Evolutionary conservation across 2,113 vertebrate genomes (phyloP), one percentile per base, ranked within the genome.

Genomic region (Mesembrinibis cayennensis): DNA sequence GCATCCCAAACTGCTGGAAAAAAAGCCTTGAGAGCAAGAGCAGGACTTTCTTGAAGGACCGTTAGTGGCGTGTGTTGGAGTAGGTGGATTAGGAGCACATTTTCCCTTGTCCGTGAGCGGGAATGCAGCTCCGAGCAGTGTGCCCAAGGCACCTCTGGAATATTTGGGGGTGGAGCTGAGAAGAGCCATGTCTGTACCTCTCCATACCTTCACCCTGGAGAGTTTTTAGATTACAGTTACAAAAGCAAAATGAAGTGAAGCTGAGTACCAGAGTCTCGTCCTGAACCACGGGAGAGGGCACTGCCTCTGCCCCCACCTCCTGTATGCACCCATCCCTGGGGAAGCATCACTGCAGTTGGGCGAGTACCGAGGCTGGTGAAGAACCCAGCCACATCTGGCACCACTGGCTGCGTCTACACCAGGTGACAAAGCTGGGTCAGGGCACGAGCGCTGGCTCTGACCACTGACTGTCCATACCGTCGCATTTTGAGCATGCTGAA

Each of bases 281-380:
- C 10, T 0, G 0, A 40, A 45, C 25, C 25, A 27, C 1, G 2
- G 21, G 30, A 65, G 36, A n/a, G 21, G 29, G 34, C 20, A 7
- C 12, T 61, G 62, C 17, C 8, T 69, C 42, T 77, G 22, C 9
- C 34, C 19, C 26, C 22, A 55, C 8, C 36, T 61, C 10, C 23
- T 73, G 29, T n/a, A 32, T 1, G 3, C 40, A 30, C 7, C 11
- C 13, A 11, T n/a, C 16, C 34, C 21, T 40, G 19, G 34, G 55
- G 36, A 79, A 67, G 8, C 29, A 53, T 42, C 27, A 13, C 6
- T 2, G 7, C 45, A 73, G 27, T 52, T 59, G 23, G 20, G 26
- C 2, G 5, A 59, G 47, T 16, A 34, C 25, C 3, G 9, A 76
- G 62, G 22, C 62, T 47, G 34, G 22, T 34, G 49, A 76, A 49